A percentile compares a stretch with the other conserved stretches of the same genome.
phyloP scores from a whole-genome alignment of 2,113 vertebrate genomes.

The Oryzias celebensis region DNA sequence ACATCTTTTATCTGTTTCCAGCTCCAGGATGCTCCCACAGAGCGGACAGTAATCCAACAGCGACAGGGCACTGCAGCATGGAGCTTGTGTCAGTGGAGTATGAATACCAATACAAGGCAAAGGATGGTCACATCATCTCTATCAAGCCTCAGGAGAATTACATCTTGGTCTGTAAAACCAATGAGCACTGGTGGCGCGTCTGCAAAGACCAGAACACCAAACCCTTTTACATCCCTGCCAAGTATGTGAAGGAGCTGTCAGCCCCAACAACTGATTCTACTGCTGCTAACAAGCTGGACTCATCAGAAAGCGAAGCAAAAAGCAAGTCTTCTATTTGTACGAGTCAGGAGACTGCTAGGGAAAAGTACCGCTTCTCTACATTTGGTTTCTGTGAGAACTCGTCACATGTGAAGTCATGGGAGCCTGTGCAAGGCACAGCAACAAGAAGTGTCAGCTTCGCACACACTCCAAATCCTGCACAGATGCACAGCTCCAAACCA shows the following conservation, averaged over 20 bases:
- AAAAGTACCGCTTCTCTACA: slow-evolving; percentile 47
- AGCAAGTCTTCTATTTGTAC: slow-evolving; percentile 1
- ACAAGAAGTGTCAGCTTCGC: not conserved
- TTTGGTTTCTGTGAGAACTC: slow-evolving; percentile 45
- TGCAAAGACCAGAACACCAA: slow-evolving; percentile 70
- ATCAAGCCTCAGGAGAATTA: slow-evolving; percentile 89
- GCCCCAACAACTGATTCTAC: slow-evolving; percentile 4
- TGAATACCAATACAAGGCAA: slow-evolving; percentile 83
- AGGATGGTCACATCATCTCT: slow-evolving; percentile 81
- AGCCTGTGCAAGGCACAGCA: not conserved
- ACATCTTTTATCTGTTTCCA: slow-evolving; percentile 43
- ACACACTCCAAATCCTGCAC: not conserved
- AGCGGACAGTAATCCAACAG: not conserved
- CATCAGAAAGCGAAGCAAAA: not conserved
- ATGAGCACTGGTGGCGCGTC: slow-evolving; percentile 93
- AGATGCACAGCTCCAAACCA: slow-evolving; percentile 5
- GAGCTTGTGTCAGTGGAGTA: slow-evolving; percentile 85
- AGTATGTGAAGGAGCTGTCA: slow-evolving; percentile 84
- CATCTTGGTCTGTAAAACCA: slow-evolving; percentile 83
- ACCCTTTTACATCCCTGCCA: slow-evolving; percentile 88
- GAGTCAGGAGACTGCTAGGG: not conserved
- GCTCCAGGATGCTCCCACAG: slow-evolving; percentile 18
- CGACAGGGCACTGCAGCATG: slow-evolving; percentile 52
- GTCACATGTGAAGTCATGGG: slow-evolving; percentile 15
- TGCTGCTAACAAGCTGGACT: not conserved